Evolutionary conservation across 2,113 vertebrate genomes (phyloP), one percentile per base, ranked within the genome.

Genomic region (Ictalurus punctatus): DNA sequence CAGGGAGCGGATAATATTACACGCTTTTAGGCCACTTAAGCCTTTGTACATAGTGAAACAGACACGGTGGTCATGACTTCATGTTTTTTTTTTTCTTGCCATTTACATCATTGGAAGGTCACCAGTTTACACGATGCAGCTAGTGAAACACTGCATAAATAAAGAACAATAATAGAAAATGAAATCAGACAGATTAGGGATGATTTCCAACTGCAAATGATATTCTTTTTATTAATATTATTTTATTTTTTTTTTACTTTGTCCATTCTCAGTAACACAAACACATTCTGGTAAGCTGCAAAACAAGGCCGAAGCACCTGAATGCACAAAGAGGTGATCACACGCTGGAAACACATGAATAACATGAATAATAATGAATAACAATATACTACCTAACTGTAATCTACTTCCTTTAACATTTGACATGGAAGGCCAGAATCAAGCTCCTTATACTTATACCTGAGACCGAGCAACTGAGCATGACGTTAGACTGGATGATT

Each of bases 131-230:
- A 90, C 12, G 71, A 88, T 84, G 80, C 69, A 44, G 56, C 67
- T 81, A 56, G 65, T 58, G 71, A 71, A 86, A 74, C 44, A 37
- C 17, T 40, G 27, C 6, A 56, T 80, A 83, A 65, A 90, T 83
- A 86, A 71, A 59, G 17, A 73, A 56, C 37, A 21, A 48, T 17
- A 34, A 89, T 65, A 82, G 61, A 81, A 83, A 84, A 74, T 74
- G 8, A 74, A 27, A 87, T 69, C 27, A 81, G 88, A 91, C 73
- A 91, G 89, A 92, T 85, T 34, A 74, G 52, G 88, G 84, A 83
- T 78, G 63, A 87, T 90, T 90, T 88, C 44, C 81, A 56, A 87
- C n/a, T 63, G 84, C 85, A 92, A 87, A 87, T 85, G 89, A 71
- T 89, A 30, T 34, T 34, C 14, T 52, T 52, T 44, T 44, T 34